Evolutionary conservation across 1,140 invertebrate genomes (phyloP), one percentile per base, ranked within the genome.

Genomic region (Acromyrmex echinatior): DNA sequence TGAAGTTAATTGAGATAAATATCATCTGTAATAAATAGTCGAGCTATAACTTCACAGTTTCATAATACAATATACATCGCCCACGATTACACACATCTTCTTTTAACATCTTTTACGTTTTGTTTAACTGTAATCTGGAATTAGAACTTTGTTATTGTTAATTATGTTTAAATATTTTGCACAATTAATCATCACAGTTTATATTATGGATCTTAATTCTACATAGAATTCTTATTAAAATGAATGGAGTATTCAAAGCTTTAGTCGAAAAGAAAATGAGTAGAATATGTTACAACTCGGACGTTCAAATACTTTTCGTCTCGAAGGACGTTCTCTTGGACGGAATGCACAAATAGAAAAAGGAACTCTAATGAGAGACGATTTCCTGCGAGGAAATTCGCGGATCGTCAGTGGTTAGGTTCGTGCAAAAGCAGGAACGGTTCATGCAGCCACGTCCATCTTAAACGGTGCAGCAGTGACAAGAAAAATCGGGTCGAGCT

Each of bases 401-500:
- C 45, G 62, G 4, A 4, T 39, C 45, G 71, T 62, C 18, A 49
- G 21, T n/a, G 66, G 39, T n/a, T n/a, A n/a, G n/a, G n/a, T 76
- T 58, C 60, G 12, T 68, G 12, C 31, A 35, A 9, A 77, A 63
- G 56, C 45, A 45, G 28, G n/a, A 60, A 35, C 65, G 49, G 63
- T 84, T 51, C 35, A 16, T 18, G 2, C 25, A 35, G 73, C 63
- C 60, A 35, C 39, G 73, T 62, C 31, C 70, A 73, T 85, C 84
- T 74, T 39, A 68, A 68, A 21, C 51, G 28, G 31, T 10, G 16
- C 18, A 68, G 18, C 51, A 21, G 31, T 10, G 12, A 18, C 62
- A 66, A 78, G 74, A 88, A 79, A 49, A 60, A 81, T 80, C 6
- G 45, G 49, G 10, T 18, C 35, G 49, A 39, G 51, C 56, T 28